Base-by-base conservation (phyloP, 2,797 vertebrate genomes). In the Zalophus californianus region DNA sequence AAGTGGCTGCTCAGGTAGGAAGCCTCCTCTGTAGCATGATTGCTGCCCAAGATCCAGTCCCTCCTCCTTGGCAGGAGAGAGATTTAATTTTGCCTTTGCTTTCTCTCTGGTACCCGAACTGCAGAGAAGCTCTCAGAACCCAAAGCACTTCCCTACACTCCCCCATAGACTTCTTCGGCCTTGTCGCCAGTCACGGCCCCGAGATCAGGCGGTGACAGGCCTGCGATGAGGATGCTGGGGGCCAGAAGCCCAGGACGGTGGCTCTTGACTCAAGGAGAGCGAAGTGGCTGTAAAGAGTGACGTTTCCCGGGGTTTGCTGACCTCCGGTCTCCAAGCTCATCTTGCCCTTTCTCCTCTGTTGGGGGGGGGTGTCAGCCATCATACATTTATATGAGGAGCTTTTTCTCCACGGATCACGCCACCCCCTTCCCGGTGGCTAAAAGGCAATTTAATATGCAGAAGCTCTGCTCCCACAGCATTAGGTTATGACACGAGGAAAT, bases 301-400 rank as follows among this genome's bases (percentile, higher is more conserved):
- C 15, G 7, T 62, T 96, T 95, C 95, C 96, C 1, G 7, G 97
- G 96, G 95, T 84, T 80, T 78, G 86, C 88, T 87, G 96, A 96
- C 96, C 96, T 54, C n/a, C 6, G 82, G 92, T 68, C 94, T 93
- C 90, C 2, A 0, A 2, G 86, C 72, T 50, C 35, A 23, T 84
- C 94, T 93, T 79, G 82, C 88, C 95, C 94, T 96, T 89, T 95
- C 79, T 97, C 77, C 93, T 92, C 82, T 0, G 14, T 15, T 87
- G 91, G 78, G 44, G 75, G 44, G 66, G 2, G 5, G n/a, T 64
- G 90, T 91, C 90, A 93, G 75, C 88, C 6, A 7, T 92, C 96
- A 96, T 95, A 27, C 94, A 96, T 94, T 97, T 97, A 86, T 96
- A 98, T 96, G 97, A 97, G 97, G 87, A 92, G 73, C 94, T 88